These are phyloP conservation scores for Fragariocoptes setiger DNA, from an alignment of 1,140 invertebrate genomes.

Conservation along the genomic window DNA sequence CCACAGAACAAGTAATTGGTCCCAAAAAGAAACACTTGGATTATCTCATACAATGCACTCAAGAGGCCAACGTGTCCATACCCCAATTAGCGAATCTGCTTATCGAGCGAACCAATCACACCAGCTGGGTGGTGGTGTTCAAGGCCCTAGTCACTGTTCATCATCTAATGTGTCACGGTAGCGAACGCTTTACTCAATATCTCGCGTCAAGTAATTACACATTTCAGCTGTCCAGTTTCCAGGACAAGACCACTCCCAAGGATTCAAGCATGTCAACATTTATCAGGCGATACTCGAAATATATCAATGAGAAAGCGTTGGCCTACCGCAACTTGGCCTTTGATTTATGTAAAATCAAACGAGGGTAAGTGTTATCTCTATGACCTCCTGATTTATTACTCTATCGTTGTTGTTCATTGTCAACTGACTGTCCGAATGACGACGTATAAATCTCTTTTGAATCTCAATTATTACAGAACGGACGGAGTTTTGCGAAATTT, in stretches of 20 bases:
- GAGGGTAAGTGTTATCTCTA: conserved; percentile 35
- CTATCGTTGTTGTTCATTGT: conserved; percentile 3
- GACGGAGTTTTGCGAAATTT: conserved; percentile 84
- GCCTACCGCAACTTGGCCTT: conserved; percentile 93
- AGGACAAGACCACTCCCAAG: conserved; percentile 64
- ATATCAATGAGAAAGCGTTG: conserved; percentile 91
- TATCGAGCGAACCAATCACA: conserved; percentile 83
- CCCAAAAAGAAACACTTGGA: conserved; percentile 99
- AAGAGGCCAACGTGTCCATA: conserved; percentile 97
- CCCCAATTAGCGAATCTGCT: conserved; percentile 89
- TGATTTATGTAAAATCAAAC: conserved; percentile 98
- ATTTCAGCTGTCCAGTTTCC: conserved; percentile 83
- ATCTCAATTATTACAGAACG: conserved; percentile 38
- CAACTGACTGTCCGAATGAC: background rate
- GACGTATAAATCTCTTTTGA: background rate
- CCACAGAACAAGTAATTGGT: conserved; percentile 95
- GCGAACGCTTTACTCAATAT: conserved; percentile 98
- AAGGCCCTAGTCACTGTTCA: conserved; percentile 93
- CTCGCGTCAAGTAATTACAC: conserved; percentile 94
- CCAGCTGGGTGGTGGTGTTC: conserved; percentile 92
- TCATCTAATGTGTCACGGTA: conserved; percentile 96
- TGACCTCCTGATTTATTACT: conserved; percentile 3
- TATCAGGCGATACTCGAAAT: conserved; percentile 87
- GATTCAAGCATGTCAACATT: conserved; percentile 99
- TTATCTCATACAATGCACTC: conserved; percentile 95